A percentile compares a stretch with the other conserved stretches of the same genome.
These are phyloP conservation scores for Bombyx mori DNA, from an alignment of 1,140 invertebrate genomes.

Conservation along the genomic window ASM3026992v2 NC_085132.1:5432001-5432500, in stretches of 20 bases:
- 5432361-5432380: no score
- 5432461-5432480: no score
- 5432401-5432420: no score
- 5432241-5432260: constrained; percentile 1
- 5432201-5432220: constrained; percentile 9
- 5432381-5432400: no score
- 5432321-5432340: no score
- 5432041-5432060: no score
- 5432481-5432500: no score
- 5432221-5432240: constrained; percentile 32
- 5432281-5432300: not conserved
- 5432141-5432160: constrained; percentile 36
- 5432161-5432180: constrained; percentile 45
- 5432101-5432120: constrained; percentile 47
- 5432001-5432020: not conserved
- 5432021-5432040: not conserved
- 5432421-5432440: no score
- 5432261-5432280: not conserved
- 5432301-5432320: no score
- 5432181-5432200: constrained; percentile 27
- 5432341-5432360: no score
- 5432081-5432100: constrained; percentile 35
- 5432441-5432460: no score
- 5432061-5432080: not conserved
- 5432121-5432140: constrained; percentile 49